Evolutionary conservation across 53 echinoderm and acorn worm genomes (phyloP).

Genomic region (Crossaster papposus): DNA sequence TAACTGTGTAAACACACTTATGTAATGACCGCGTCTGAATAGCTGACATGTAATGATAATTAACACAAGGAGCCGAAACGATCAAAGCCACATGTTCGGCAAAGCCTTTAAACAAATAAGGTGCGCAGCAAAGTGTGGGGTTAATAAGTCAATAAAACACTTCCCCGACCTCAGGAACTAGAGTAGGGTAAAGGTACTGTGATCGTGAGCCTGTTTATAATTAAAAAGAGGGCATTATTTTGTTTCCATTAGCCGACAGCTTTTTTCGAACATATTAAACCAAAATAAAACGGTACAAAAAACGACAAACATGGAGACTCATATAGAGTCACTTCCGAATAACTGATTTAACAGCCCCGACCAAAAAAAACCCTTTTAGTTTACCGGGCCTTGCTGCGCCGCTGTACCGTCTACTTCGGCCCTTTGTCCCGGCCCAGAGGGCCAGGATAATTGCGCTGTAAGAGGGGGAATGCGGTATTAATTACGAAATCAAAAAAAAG

Average conservation of each 20-base stretch:
- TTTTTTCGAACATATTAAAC: background rate
- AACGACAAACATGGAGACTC: conserved; percentile 31
- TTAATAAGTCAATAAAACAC: too few relatives aligned
- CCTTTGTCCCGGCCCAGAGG: conserved; percentile 26
- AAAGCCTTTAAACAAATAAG: too few relatives aligned
- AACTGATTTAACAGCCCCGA: conserved; percentile 40
- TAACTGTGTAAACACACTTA: too few relatives aligned
- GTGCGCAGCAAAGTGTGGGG: too few relatives aligned
- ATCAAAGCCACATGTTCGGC: background rate
- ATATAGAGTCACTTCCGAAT: background rate
- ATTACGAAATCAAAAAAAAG: conserved; percentile 54
- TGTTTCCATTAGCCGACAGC: conserved; percentile 22
- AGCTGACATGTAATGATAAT: background rate
- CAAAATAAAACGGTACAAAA: conserved; percentile 12
- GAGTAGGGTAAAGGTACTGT: background rate
- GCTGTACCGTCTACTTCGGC: background rate
- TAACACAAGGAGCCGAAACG: background rate
- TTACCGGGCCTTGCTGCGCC: background rate
- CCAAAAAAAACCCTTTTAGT: conserved; percentile 34
- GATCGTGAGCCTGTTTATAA: conserved; percentile 16
- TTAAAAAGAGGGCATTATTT: conserved; percentile 17
- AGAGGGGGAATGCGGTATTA: conserved; percentile 47
- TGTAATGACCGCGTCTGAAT: too few relatives aligned
- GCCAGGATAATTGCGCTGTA: conserved; percentile 15
- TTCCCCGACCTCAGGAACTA: too few relatives aligned